Evolutionary conservation across 2,797 vertebrate species (phyloP), one percentile per base, ranked within the genome.

Genomic region (Coreius guichenoti): DNA sequence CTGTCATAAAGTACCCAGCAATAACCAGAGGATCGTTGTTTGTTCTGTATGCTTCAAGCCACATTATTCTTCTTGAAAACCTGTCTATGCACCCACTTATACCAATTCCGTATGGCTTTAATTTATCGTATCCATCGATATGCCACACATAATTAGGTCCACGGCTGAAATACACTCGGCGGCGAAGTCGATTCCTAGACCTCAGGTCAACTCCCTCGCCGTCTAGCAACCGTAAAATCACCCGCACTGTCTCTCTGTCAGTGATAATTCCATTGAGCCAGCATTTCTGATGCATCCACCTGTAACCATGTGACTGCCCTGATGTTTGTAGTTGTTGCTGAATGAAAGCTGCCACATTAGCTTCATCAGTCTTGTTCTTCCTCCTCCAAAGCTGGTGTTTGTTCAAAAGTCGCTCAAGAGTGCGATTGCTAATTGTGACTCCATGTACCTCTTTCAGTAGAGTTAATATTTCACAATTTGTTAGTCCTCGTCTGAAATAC

Each of bases 321-420:
- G 85, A 81, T 33, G 84, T 86, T 54, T 75, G 65, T 45, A 86
- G 31, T 49, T 85, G 77, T 68, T 65, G 54, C 36, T 81, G 33
- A 76, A 81, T 81, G 47, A 86, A 86, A n/a, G 51, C 13, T 72
- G 26, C 77, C 26, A 80, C 78, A 16, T 86, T 69, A 67, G 78
- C 78, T 61, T 81, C 69, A 56, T 68, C 61, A 16, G 45, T 54
- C 31, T 86, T 81, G 17, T 81, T 81, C 45, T 86, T 86, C 19
- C 17, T 6, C 82, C 88, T 81, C 69, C 78, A 86, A 21, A 86
- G 78, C 29, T 75, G 26, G 43, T 74, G 72, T 47, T 86, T 81
- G 5, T 56, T 47, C 31, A 74, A 54, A 69, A 69, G 26, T 31
- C 47, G 56, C 56, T 77, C 82, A 21, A 78, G 63, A 19, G 82